Conservation (phyloP, 2,888 invertebrate genomes). For the Cephus pulcher region DNA sequence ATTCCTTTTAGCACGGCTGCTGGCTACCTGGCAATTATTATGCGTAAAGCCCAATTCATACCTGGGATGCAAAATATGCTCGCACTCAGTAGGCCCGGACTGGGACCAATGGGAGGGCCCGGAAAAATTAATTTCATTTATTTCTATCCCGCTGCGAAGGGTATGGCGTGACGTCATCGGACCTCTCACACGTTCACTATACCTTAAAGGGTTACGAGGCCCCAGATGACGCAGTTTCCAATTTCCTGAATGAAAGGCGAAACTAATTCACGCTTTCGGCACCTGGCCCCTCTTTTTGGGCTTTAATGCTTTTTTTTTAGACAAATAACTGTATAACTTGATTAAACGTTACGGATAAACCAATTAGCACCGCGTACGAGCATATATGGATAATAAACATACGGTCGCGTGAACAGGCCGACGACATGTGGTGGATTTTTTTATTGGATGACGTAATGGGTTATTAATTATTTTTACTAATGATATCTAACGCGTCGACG, state of each 20-base stretch:
- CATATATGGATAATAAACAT: not conserved
- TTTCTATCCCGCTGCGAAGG: conserved; percentile 54
- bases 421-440: not conserved
- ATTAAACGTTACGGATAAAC: conserved; percentile 1
- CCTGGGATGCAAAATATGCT: conserved; percentile 47
- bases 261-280: conserved; percentile 52
- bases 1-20: not conserved
- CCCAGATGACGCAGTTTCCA: conserved; percentile 62
- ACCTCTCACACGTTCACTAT: not conserved
- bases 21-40: conserved; percentile 5
- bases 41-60: conserved; percentile 21
- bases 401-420: not conserved
- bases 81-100: not conserved
- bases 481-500: not conserved
- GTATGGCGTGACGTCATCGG: conserved; percentile 21
- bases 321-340: not conserved
- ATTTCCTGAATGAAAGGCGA: conserved; percentile 59
- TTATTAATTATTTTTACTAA: not conserved
- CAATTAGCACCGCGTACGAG: not conserved
- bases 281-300: conserved; percentile 44
- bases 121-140: conserved; percentile 55
- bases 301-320: conserved; percentile 20
- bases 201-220: conserved; percentile 51
- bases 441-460: not conserved
- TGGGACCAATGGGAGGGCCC: conserved; percentile 3